Percentiles rank a stretch among this genome's conserved stretches.
phyloP scores from a whole-genome alignment of 2,797 vertebrate species.

The Carduelis carduelis region DNA sequence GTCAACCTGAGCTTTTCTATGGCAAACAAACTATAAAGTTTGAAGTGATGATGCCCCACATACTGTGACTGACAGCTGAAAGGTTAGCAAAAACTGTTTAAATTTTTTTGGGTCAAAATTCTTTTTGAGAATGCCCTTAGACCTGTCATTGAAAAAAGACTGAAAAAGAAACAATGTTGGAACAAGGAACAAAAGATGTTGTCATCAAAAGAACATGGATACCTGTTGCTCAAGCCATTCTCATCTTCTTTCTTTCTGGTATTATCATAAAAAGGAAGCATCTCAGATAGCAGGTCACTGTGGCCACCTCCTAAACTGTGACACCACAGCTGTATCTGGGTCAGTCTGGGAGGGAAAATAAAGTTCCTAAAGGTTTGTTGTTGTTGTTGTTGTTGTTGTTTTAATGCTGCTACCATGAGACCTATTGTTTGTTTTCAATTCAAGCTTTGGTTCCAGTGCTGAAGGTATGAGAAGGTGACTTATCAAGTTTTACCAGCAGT shows the following conservation, averaged over 20 bases:
- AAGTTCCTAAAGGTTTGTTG: not conserved
- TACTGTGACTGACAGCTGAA: not conserved
- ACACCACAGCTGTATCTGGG: not conserved
- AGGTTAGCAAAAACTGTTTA: not conserved
- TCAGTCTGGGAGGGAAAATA: not conserved
- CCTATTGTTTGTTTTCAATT: not conserved
- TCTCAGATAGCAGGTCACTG: not conserved
- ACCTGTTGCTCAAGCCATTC: not conserved
- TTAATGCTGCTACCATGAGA: not conserved
- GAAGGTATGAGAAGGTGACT: not conserved
- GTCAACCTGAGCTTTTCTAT: not conserved
- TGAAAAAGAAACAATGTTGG: not conserved
- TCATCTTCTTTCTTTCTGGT: not conserved
- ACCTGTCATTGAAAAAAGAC: constrained; percentile 11
- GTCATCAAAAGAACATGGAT: constrained; percentile 18
- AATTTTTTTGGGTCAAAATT: constrained; percentile 31
- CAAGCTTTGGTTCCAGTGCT: not conserved
- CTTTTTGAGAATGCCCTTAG: not conserved
- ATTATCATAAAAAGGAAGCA: constrained; percentile 1
- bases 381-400: not conserved
- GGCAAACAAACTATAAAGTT: not conserved
- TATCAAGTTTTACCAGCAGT: not conserved
- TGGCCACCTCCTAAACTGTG: constrained; percentile 1
- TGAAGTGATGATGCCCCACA: not conserved
- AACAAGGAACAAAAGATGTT: constrained; percentile 14